Percentiles rank a stretch among this genome's conserved stretches.
Evolutionary conservation across 2,888 invertebrate species (phyloP).

Genomic region (Noctuana brunneofusca): DNA sequence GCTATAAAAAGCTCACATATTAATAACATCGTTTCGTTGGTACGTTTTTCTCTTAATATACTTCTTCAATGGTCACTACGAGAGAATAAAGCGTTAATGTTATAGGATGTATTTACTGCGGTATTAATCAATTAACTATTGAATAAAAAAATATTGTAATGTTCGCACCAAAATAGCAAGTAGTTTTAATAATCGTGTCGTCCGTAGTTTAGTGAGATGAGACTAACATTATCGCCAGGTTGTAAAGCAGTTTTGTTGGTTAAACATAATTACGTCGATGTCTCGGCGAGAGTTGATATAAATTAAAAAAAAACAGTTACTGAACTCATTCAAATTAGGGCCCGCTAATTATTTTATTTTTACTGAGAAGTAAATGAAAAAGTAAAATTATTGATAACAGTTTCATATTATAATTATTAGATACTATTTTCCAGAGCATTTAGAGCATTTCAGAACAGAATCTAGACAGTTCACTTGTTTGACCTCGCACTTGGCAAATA

Average conservation of each 20-base stretch:
- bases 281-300: too few species aligned
- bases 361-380: too few species aligned
- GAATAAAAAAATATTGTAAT: not conserved
- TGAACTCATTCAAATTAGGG: too few species aligned
- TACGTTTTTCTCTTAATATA: not conserved
- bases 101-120: not conserved
- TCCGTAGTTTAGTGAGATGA: not conserved
- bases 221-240: not conserved
- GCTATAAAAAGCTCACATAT: too few species aligned
- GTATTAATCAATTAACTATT: not conserved
- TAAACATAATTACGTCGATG: not conserved
- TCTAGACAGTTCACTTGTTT: too few species aligned
- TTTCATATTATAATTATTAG: too few species aligned
- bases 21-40: not conserved
- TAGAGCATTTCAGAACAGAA: too few species aligned
- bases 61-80: not conserved
- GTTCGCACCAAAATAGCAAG: constrained; percentile 5
- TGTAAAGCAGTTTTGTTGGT: not conserved
- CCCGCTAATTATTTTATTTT: too few species aligned
- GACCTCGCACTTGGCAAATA: too few species aligned
- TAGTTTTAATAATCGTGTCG: not conserved
- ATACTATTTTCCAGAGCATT: too few species aligned
- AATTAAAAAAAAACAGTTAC: too few species aligned
- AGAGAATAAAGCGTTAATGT: not conserved
- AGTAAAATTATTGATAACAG: too few species aligned